Base-by-base conservation (phyloP, 2,888 invertebrate species). In the Toxonevra muliebris region DNA sequence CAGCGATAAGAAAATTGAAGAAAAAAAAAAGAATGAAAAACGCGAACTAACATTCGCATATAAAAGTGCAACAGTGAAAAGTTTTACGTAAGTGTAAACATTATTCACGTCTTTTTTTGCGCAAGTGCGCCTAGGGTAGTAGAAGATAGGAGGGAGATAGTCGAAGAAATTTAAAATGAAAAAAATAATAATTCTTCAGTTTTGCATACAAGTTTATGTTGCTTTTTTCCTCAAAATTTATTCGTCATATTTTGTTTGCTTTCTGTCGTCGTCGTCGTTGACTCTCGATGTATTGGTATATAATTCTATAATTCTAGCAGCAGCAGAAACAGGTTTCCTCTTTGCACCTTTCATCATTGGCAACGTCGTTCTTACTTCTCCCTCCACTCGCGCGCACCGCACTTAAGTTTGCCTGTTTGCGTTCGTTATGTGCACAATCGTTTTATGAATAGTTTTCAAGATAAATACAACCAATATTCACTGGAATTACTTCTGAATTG, bases 251-350 rank as follows among this genome's bases (percentile, higher is more conserved):
- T 60, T 60, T 60, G 60, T 60, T 45, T 60, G 45, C 20, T 48
- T 60, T 19, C 45, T 13, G 48, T 20, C 60, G 48, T 13, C 48
- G 15, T 10, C 5, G 48, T 60, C 42, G 60, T 48, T 48, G 48
- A 20, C 13, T 10, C 30, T 30, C 30, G 30, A 30, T 30, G 30
- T 30, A 30, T 30, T 30, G 30, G 30, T 30, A 30, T 30, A 30
- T 30, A 30, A 30, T 30, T 12, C 20, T 59, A 12, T 1, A 13
- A n/a, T 15, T 58, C 5, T 43, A 59, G 42, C 52, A 52, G n/a
- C 45, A 1, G 60, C 20, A 45, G 7, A 50, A 60, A 60, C 60
- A 54, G 60, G 65, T 65, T 65, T 65, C 30, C 64, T 57, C 19
- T 58, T 59, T 20, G 20, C 17, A 15, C 54, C 19, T 59, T 53